phyloP scores from a whole-genome alignment of 53 echinoderm and acorn worm species.

The Temnopleurus reevesii region DNA sequence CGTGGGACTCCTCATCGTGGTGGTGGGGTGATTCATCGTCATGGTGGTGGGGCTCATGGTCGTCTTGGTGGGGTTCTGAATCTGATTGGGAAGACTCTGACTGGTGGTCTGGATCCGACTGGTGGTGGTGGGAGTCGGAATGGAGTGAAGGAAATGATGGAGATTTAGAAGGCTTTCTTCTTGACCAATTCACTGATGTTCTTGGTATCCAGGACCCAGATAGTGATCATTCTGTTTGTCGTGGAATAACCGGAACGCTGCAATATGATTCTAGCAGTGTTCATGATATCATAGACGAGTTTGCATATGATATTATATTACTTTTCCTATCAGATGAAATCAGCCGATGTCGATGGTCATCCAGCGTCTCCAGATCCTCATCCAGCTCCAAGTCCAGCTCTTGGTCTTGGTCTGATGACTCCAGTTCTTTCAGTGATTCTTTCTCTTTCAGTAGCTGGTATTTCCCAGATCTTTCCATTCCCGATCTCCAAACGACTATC shows the following conservation, averaged over 20 bases:
- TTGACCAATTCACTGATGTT: slow-evolving; percentile 8
- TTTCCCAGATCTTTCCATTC: neutral
- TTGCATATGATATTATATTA: neutral
- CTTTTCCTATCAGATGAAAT: slow-evolving; percentile 1
- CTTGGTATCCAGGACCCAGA: neutral
- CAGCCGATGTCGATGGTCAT: neutral
- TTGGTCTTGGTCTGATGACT: neutral
- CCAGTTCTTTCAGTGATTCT: neutral
- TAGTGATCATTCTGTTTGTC: neutral
- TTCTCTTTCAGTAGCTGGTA: slow-evolving; percentile 9
- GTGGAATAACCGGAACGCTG: slow-evolving; percentile 40
- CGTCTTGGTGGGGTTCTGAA: slow-evolving; percentile 1
- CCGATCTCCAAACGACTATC: neutral
- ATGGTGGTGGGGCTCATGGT: slow-evolving; percentile 14
- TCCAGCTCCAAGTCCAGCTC: neutral
- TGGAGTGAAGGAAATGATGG: slow-evolving; percentile 24
- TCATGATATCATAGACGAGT: slow-evolving; percentile 9
- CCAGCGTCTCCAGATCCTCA: neutral
- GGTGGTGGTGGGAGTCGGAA: slow-evolving; percentile 39
- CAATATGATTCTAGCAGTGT: slow-evolving; percentile 38
- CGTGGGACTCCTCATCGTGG: neutral
- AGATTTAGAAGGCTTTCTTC: neutral
- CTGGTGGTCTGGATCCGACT: slow-evolving; percentile 34
- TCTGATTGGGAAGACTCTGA: neutral
- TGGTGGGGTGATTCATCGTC: neutral